Conservation (phyloP, 2,113 vertebrate genomes). For the Protomyctophum bolini region DNA sequence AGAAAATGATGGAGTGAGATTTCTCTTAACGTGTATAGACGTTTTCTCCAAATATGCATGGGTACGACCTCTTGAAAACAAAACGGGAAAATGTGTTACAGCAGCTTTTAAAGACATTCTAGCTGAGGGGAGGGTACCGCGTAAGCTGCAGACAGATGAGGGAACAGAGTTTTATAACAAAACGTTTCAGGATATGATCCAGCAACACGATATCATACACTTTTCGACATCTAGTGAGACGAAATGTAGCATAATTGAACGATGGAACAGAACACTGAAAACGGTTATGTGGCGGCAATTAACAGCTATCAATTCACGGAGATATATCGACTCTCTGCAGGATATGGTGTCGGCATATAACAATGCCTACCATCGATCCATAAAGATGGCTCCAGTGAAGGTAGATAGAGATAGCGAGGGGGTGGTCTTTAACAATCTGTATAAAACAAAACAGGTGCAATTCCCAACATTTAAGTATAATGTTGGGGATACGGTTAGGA, state of each 20-base stretch:
- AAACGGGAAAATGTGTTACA: no score
- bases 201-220: neutral
- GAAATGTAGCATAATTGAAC: neutral
- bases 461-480: neutral
- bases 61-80: no score
- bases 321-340: neutral
- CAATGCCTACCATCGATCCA: neutral
- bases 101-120: no score
- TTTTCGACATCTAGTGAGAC: neutral
- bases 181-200: neutral
- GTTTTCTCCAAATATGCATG: no score
- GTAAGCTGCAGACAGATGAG: neutral
- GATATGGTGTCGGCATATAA: neutral
- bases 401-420: neutral
- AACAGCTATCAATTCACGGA: neutral
- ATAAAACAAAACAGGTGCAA: neutral
- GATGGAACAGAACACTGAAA: neutral
- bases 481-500: neutral
- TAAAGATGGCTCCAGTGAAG: neutral
- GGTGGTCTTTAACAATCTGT: neutral
- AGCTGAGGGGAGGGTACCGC: neutral
- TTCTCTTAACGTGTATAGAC: no score
- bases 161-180: constrained; percentile 10
- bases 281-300: neutral
- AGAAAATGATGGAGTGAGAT: no score